Evolutionary conservation across 2,113 vertebrate species (phyloP).

Genomic region (Ochotona princeps): DNA sequence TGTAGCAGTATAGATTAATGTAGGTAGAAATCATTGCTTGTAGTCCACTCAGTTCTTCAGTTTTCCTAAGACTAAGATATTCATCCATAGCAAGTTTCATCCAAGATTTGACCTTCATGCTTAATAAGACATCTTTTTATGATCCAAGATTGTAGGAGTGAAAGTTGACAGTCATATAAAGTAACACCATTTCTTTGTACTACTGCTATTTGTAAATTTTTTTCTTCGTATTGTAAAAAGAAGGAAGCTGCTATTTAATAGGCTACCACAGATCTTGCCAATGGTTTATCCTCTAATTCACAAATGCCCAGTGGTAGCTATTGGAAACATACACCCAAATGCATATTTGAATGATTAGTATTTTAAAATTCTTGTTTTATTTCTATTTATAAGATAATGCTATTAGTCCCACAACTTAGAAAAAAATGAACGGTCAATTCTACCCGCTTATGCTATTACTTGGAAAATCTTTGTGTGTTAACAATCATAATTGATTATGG

Average conservation of each 20-base stretch:
- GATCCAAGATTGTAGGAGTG: neutral
- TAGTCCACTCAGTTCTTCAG: neutral
- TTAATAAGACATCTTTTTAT: neutral
- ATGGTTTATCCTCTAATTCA: neutral
- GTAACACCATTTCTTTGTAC: neutral
- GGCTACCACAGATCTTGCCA: neutral
- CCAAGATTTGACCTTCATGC: neutral
- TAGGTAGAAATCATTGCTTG: neutral
- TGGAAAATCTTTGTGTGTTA: neutral
- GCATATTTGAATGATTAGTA: neutral
- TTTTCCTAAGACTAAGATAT: neutral
- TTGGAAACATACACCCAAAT: neutral
- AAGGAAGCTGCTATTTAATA: neutral
- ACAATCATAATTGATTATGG: neutral
- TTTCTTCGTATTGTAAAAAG: neutral
- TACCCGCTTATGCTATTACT: neutral
- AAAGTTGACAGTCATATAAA: neutral
- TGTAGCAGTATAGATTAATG: constrained; percentile 16
- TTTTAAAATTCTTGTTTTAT: neutral
- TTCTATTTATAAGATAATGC: neutral
- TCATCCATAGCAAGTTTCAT: neutral
- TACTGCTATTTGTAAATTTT: neutral
- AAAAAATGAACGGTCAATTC: neutral
- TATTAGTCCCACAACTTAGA: neutral
- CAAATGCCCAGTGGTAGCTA: neutral